Evolutionary conservation across 1,140 invertebrate species (phyloP).

Genomic region (Euwallacea fornicatus): DNA sequence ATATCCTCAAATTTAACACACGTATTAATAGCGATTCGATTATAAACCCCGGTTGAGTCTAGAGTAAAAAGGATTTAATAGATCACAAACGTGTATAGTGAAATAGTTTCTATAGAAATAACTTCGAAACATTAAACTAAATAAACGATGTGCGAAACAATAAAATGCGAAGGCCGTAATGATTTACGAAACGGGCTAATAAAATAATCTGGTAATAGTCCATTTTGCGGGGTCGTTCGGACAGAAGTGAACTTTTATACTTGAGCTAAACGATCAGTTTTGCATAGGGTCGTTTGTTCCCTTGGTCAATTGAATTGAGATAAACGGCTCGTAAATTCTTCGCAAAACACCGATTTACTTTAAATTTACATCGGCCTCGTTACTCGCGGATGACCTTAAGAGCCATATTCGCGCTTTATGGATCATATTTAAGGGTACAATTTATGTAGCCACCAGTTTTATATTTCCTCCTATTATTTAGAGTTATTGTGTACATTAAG

Average conservation of each 20-base stretch:
- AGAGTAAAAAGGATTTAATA: too few species aligned
- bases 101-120: neutral
- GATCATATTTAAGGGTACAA: too few species aligned
- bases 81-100: neutral
- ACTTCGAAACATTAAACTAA: neutral
- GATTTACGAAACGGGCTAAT: slow-evolving; percentile 29
- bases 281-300: slow-evolving; percentile 18
- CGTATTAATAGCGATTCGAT: too few species aligned
- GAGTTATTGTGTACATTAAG: too few species aligned
- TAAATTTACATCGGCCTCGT: slow-evolving; percentile 8
- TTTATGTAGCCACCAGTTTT: too few species aligned
- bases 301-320: slow-evolving; percentile 26
- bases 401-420: slow-evolving; percentile 13
- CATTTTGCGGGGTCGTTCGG: slow-evolving; percentile 22
- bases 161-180: slow-evolving; percentile 16
- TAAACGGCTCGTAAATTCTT: slow-evolving; percentile 13
- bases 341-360: slow-evolving; percentile 9
- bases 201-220: slow-evolving; percentile 30
- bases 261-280: slow-evolving; percentile 14
- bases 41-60: too few species aligned
- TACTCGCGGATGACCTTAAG: neutral
- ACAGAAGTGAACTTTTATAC: slow-evolving; percentile 26
- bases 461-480: too few species aligned
- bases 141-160: slow-evolving; percentile 24
- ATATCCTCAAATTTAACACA: too few species aligned